Percentiles rank a stretch among this genome's conserved stretches.
Evolutionary conservation across 1,140 invertebrate species (phyloP).

Genomic region (Cotesia chilonis): DNA sequence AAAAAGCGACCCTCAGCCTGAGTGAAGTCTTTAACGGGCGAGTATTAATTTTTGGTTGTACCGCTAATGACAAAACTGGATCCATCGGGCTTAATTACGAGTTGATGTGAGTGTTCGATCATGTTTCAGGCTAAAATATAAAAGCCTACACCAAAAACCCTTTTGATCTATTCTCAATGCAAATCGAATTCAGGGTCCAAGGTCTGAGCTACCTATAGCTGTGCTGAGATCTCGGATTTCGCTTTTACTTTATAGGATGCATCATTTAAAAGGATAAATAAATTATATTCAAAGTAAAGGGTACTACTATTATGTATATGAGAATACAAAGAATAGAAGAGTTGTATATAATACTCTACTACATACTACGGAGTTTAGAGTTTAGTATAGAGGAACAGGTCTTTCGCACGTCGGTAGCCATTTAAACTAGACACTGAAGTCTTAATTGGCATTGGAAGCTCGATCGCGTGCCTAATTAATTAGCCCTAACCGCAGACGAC

Average conservation of each 20-base stretch:
- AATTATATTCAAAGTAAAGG: neutral
- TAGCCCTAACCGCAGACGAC: slow-evolving; percentile 45
- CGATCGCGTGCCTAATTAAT: slow-evolving; percentile 63
- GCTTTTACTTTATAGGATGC: no score
- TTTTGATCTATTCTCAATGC: slow-evolving; percentile 2
- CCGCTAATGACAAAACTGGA: slow-evolving; percentile 49
- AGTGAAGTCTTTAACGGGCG: slow-evolving; percentile 31
- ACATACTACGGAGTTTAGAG: neutral
- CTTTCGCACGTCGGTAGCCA: slow-evolving; percentile 29
- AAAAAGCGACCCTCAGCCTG: neutral
- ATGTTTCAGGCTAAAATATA: no score
- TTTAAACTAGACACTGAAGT: slow-evolving; percentile 47
- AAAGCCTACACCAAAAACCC: neutral
- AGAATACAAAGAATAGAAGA: neutral
- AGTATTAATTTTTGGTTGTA: slow-evolving; percentile 48
- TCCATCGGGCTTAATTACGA: slow-evolving; percentile 31
- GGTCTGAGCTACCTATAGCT: no score
- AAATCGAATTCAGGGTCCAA: no score
- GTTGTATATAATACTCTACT: neutral
- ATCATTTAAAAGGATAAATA: slow-evolving; percentile 7
- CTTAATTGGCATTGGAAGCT: slow-evolving; percentile 56
- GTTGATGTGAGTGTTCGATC: neutral
- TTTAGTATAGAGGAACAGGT: slow-evolving; percentile 23
- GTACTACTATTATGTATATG: neutral
- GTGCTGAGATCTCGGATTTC: no score